phyloP scores from a whole-genome alignment of 1,140 invertebrate species.

The Ceratina japonica region DNA sequence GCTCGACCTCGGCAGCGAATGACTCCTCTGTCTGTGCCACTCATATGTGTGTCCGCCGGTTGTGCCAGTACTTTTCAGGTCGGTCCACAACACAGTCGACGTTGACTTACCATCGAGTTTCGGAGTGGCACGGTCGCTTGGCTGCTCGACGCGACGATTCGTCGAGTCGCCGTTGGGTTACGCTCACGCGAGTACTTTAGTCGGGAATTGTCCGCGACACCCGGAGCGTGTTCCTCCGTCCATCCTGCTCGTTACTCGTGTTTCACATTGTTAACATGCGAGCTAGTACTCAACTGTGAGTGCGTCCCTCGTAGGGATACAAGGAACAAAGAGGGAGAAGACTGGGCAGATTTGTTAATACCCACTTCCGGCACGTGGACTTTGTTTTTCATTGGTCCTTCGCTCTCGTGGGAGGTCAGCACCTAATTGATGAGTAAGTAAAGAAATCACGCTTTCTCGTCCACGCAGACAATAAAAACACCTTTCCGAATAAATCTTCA shows the following conservation, averaged over 20 bases:
- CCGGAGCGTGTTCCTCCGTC: neutral
- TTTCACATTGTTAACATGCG: neutral
- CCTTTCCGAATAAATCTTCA: neutral
- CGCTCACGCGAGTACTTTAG: slow-evolving; percentile 30
- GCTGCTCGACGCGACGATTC: slow-evolving; percentile 36
- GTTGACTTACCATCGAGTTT: slow-evolving; percentile 13
- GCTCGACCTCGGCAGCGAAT: slow-evolving; percentile 52
- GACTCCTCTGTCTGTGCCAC: slow-evolving; percentile 26
- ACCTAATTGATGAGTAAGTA: slow-evolving; percentile 58
- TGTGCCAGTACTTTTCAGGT: slow-evolving; percentile 40
- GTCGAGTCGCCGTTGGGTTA: slow-evolving; percentile 50
- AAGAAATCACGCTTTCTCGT: slow-evolving; percentile 9
- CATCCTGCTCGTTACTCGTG: neutral
- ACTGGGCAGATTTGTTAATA: slow-evolving; percentile 39
- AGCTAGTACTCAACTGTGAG: neutral
- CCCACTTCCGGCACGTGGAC: slow-evolving; percentile 56
- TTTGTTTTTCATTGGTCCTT: slow-evolving; percentile 31
- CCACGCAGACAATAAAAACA: slow-evolving; percentile 2
- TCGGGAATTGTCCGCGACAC: neutral
- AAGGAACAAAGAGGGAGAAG: slow-evolving; percentile 19
- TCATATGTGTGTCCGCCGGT: slow-evolving; percentile 41
- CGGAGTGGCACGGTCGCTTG: slow-evolving; percentile 14
- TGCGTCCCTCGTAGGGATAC: slow-evolving; percentile 12
- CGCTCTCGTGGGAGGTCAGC: slow-evolving; percentile 62
- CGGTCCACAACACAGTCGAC: slow-evolving; percentile 43